Evolutionary conservation across 1,140 invertebrate genomes (phyloP), one percentile per base, ranked within the genome.

Genomic region (Megalonaias nervosa): DNA sequence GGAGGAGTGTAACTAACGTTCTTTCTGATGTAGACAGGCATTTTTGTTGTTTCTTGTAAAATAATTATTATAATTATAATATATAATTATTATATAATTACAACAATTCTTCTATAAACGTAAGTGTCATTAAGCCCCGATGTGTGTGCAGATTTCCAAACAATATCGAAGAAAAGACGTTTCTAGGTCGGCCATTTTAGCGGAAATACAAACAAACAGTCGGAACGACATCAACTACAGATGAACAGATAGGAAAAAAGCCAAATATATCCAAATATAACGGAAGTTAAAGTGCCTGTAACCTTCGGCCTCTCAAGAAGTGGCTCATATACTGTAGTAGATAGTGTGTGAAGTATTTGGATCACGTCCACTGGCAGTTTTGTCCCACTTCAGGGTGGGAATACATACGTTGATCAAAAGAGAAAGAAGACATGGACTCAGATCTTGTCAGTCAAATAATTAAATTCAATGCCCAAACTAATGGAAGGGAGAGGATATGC

Each of bases 21-120:
- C 74, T 88, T 88, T 66, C 87, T 72, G 5, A 88, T 81, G 74
- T 88, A 87, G 19, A 88, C 86, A 61, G 87, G 87, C 88, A 89
- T 89, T 23, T 67, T 89, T 71, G 21, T 16, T 67, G 55, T 48
- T 69, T 38, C 26, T 23, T 62, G 23, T 0, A 62, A 62, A 21
- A 21, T 19, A 61, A 21, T 19, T 19, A 61, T 61, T 61, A 61
- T 61, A 61, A 61, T 19, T 61, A 19, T 17, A 19, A 61, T 61
- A 61, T 62, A 62, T 62, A 62, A n/a, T 62, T 62, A 19, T 62
- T 62, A 19, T 62, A 3, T 62, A 62, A 62, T 9, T 9, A 62
- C 23, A 23, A 11, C 19, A 62, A 62, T 19, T 62, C 23, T 62
- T 23, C 19, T n/a, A 62, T 19, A 62, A 62, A 19, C 23, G 6